These are phyloP conservation scores for Takifugu ocellatus DNA, from an alignment of 2,797 vertebrate species.

Conservation along the genomic window DNA sequence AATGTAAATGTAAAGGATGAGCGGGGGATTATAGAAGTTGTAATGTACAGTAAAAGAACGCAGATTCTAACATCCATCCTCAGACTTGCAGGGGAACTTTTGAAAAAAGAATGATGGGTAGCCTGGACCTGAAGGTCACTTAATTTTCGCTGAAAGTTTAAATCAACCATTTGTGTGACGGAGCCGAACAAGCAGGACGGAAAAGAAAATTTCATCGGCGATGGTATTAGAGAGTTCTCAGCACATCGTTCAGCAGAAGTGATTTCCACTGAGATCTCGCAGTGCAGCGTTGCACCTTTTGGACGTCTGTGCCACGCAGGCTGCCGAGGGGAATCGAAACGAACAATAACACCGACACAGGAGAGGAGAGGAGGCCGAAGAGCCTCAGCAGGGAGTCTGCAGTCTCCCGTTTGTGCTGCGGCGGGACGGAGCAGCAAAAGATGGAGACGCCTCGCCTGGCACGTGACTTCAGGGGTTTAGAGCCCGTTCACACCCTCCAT, in stretches of 20 bases:
- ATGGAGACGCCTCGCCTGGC: too few species aligned
- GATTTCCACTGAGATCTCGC: slow-evolving; percentile 5
- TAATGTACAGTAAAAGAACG: slow-evolving; percentile 27
- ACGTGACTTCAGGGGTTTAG: too few species aligned
- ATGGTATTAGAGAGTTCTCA: background rate
- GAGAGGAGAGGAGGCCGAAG: background rate
- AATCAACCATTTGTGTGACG: too few species aligned
- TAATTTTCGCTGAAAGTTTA: background rate
- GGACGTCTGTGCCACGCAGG: slow-evolving; percentile 8
- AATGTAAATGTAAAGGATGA: slow-evolving; percentile 36
- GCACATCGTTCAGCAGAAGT: slow-evolving; percentile 6
- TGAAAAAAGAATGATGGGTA: background rate
- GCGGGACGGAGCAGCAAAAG: too few species aligned
- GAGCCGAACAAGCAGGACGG: background rate
- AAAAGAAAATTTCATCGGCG: background rate
- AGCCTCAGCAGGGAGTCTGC: too few species aligned
- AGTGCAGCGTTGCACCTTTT: slow-evolving; percentile 4
- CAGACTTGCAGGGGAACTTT: background rate
- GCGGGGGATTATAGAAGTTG: slow-evolving; percentile 36
- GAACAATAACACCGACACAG: slow-evolving; percentile 14
- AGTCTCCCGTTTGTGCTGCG: too few species aligned
- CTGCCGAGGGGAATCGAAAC: slow-evolving; percentile 28
- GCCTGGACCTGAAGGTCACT: background rate
- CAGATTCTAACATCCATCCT: slow-evolving; percentile 23
- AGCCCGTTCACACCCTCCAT: slow-evolving; percentile 12